Evolutionary conservation across 2,888 invertebrate species (phyloP), one percentile per base, ranked within the genome.

Genomic region (Meiosimyza platycephala): DNA sequence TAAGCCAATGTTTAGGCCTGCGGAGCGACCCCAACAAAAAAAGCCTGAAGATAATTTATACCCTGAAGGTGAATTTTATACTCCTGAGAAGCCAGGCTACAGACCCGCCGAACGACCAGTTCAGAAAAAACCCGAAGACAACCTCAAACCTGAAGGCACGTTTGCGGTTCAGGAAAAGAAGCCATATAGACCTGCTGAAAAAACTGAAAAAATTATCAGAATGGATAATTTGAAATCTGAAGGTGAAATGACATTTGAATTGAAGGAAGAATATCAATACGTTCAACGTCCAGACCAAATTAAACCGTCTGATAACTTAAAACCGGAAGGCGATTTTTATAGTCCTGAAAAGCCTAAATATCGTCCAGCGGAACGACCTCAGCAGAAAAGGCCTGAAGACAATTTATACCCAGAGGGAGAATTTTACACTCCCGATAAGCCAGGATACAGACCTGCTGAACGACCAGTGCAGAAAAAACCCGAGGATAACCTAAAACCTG

Each of bases 151-250:
- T 4, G 91, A 91, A 84, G 91, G 91, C 11, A 89, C 90, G 4
- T 90, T 91, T 76, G 88, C 89, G 69, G 81, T 82, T 62, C 88
- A 88, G 0, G 87, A 88, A 22, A 87, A 84, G 72, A 85, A 70
- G 79, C 85, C 72, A 63, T 78, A 77, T 76, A 72, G 77, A 16
- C 85, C 88, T 2, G 84, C 74, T 5, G 90, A 90, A 76, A 81
- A 88, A 72, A 86, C 88, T 0, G 82, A 86, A 18, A 84, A 85
- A 18, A 87, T 84, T 0, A 86, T 83, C 71, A 88, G 88, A 1
- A 79, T 82, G 13, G 90, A 90, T 76, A 92, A 92, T 82, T 83
- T 92, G 3, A 86, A 85, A 76, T 89, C 89, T 12, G 91, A 91
- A 85, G 76, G 78, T 3, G 76, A 68, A 75, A 78, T 70, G 75